These are phyloP conservation scores for Tanypteryx hageni DNA, from an alignment of 2,888 invertebrate species.

Conservation along the genomic window DNA sequence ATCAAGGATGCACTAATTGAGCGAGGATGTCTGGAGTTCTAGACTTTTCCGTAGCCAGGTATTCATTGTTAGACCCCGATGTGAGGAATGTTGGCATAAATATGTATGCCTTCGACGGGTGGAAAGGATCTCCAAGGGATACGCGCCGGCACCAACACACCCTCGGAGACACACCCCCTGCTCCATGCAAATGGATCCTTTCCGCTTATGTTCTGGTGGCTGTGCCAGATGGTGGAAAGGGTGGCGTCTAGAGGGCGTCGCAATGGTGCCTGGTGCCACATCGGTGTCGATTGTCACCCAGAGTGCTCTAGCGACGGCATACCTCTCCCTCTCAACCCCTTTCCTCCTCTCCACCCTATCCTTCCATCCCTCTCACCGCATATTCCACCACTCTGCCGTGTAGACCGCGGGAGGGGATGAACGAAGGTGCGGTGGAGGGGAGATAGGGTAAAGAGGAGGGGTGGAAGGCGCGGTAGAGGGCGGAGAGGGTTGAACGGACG, in stretches of 20 bases:
- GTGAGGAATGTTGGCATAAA: not conserved
- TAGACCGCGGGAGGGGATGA: not conserved
- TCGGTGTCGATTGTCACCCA: slow-evolving; percentile 38
- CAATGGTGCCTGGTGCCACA: not conserved
- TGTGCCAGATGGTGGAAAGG: not conserved
- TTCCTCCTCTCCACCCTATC: not conserved
- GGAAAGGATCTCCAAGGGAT: not conserved
- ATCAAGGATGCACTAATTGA: too few species aligned
- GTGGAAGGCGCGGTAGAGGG: not conserved
- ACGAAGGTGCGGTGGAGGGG: not conserved
- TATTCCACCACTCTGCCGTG: not conserved
- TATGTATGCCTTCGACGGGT: slow-evolving; percentile 25
- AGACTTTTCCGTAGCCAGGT: not conserved
- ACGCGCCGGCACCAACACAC: too few species aligned
- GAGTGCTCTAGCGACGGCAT: not conserved
- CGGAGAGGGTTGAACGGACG: not conserved
- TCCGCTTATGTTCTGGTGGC: not conserved
- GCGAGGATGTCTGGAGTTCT: too few species aligned
- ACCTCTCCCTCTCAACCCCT: not conserved
- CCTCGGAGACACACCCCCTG: not conserved
- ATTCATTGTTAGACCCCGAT: slow-evolving; percentile 24
- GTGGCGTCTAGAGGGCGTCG: not conserved
- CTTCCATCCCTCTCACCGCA: not conserved
- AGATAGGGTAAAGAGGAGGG: not conserved
- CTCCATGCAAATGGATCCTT: slow-evolving; percentile 39